Base-by-base conservation (phyloP, 2,113 vertebrate species). In the Cathartes aura region DNA sequence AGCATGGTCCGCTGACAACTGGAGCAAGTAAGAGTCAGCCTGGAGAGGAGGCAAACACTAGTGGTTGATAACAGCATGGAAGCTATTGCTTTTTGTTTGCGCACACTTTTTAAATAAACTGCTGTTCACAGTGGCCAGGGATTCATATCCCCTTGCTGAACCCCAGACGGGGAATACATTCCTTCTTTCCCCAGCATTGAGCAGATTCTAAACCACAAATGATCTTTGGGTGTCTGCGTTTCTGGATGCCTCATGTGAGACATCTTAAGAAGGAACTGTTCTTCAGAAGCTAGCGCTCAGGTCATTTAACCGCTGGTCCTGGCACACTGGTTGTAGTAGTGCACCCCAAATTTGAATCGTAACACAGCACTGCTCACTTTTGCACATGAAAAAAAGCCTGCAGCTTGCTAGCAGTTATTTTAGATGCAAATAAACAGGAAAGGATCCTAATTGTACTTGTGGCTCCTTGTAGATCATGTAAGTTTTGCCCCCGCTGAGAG, bases 31-130 rank as follows among this genome's bases (percentile, higher is more conserved):
- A 36, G 63, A 94, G 38, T 27, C 73, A 56, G 22, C 50, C 83
- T 91, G 52, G 42, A 89, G 45, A 92, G 63, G 76, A 92, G 80
- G 58, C n/a, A 90, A 90, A 68, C 48, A 38, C 36, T 3, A 42
- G 29, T 24, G 13, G 67, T 42, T 83, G 56, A 32, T 82, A 82
- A 84, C 18, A 84, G 76, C 32, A 38, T 34, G 26, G 78, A 82
- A 89, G 11, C n/a, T 47, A 29, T 21, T 50, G n/a, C 34, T 84
- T 81, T 87, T 62, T 67, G 27, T 74, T 81, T 52, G 60, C 22
- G 68, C 22, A 8, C 2, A 12, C 4, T 2, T 83, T 85, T 88
- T 43, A 52, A 82, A 75, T 71, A 38, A 78, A 53, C 11, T 43
- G 18, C 43, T 63, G 53, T 43, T 85, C 60, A 86, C 34, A 62